Conservation (phyloP, 2,888 invertebrate genomes). For the Piscicola geometra region DNA sequence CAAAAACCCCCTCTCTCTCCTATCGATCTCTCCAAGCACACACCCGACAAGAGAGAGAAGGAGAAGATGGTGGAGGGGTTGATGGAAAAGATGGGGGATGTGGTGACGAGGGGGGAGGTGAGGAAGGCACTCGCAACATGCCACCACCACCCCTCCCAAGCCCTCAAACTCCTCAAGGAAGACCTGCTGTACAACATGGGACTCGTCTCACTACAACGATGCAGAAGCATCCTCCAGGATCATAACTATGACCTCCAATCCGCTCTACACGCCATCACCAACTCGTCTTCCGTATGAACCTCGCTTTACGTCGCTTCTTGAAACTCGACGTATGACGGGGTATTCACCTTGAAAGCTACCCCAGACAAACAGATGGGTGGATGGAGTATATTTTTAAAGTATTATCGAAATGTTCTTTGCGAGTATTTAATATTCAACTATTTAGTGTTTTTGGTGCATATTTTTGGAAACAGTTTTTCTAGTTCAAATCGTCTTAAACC, state of each 20-base stretch:
- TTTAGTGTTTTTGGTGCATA: too few species aligned
- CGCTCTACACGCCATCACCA: not conserved
- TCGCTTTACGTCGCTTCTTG: too few species aligned
- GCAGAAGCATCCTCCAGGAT: not conserved
- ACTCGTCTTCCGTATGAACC: constrained; percentile 3
- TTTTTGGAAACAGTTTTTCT: too few species aligned
- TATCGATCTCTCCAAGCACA: not conserved
- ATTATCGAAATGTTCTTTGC: too few species aligned
- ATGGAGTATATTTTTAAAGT: too few species aligned
- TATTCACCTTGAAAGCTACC: too few species aligned
- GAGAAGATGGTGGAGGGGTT: not conserved
- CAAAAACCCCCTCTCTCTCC: not conserved
- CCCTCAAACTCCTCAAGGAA: not conserved
- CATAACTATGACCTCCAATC: not conserved
- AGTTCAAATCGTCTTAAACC: too few species aligned
- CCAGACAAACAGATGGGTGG: too few species aligned
- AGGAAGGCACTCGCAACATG: not conserved
- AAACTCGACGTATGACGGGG: too few species aligned
- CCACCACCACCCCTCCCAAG: not conserved
- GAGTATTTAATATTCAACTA: too few species aligned
- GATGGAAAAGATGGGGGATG: not conserved
- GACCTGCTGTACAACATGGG: not conserved
- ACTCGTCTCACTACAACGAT: not conserved
- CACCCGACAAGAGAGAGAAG: not conserved
- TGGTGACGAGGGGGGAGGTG: not conserved